phyloP scores from a whole-genome alignment of 30 jellyfish, hydroid and myxozoan species.

The Hydra vulgaris region DNA sequence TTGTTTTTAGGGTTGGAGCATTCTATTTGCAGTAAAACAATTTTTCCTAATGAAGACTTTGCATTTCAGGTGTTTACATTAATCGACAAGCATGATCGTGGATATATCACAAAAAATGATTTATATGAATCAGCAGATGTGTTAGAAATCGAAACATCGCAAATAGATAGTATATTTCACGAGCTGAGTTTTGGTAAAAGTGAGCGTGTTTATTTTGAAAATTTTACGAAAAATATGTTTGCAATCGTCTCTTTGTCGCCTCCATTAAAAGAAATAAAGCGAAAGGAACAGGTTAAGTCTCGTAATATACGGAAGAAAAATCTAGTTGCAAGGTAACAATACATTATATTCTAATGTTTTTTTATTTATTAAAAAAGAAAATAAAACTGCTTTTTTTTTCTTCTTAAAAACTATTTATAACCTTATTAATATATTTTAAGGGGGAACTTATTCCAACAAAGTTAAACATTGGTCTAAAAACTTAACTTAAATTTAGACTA shows the following conservation, averaged over 20 bases:
- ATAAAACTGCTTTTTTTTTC: neutral
- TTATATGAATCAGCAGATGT: conserved; percentile 33
- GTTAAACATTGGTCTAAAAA: too few species aligned
- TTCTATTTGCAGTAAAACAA: neutral
- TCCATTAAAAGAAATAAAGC: conserved; percentile 20
- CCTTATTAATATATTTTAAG: too few species aligned
- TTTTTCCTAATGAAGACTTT: conserved; percentile 41
- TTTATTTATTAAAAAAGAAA: neutral
- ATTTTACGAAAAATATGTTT: conserved; percentile 16
- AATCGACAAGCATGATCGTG: conserved; percentile 56
- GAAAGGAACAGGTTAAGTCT: neutral
- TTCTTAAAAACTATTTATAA: too few species aligned
- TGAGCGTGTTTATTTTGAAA: conserved; percentile 3
- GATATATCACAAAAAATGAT: conserved; percentile 58
- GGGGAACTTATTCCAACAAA: too few species aligned
- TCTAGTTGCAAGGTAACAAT: conserved; percentile 4
- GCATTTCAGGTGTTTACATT: conserved; percentile 55
- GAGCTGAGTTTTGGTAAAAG: neutral
- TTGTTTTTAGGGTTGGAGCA: conserved; percentile 50
- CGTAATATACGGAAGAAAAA: neutral
- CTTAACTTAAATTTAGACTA: too few species aligned
- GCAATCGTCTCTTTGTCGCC: conserved; percentile 15
- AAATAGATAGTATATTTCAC: conserved; percentile 9
- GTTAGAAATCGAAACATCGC: conserved; percentile 26
- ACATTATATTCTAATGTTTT: neutral